Evolutionary conservation across 2,888 invertebrate species (phyloP), one percentile per base, ranked within the genome.

Genomic region (Hemaris fuciformis): DNA sequence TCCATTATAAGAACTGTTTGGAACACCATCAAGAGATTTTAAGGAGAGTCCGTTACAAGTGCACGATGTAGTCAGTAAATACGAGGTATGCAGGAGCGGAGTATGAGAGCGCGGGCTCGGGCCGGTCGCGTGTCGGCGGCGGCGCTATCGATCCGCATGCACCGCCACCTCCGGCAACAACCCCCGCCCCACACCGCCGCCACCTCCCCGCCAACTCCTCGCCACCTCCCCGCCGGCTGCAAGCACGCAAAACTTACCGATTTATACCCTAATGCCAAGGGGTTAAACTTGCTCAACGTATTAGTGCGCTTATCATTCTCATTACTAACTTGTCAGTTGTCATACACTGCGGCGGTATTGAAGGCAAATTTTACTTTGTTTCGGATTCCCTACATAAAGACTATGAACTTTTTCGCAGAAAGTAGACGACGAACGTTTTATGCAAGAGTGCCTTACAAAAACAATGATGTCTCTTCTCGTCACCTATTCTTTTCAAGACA

Each of bases 101-200:
- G 43, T 20, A 5, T 2, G 15, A 42, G 18, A 1, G 5, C 42
- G 15, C 10, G 43, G 43, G 20, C 20, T 10, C 20, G 8, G 20
- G 45, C 27, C 27, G 23, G 48, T 22, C 43, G 43, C 22, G 48
- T 13, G 25, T 5, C 48, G 48, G 34, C 18, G 48, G 48, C 48
- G 48, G 53, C 31, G 53, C 18, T 53, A 53, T 53, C 53, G 53
- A 53, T 53, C 53, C 31, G 53, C 53, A 53, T 53, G 53, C 53
- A 53, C 53, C 53, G 27, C 1, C 53, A 18, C 18, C 53, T 53
- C 31, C 31, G 18, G 27, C 31, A 18, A 53, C 18, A 31, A 25
- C 46, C 46, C 53, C 53, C 31, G 18, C 27, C 7, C 48, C 27
- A 6, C 48, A 25, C 1, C 8, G 15, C 31, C 15, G 10, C 27